Base-by-base conservation (phyloP, 2,113 vertebrate species). In the Paradisaea rubra region DNA sequence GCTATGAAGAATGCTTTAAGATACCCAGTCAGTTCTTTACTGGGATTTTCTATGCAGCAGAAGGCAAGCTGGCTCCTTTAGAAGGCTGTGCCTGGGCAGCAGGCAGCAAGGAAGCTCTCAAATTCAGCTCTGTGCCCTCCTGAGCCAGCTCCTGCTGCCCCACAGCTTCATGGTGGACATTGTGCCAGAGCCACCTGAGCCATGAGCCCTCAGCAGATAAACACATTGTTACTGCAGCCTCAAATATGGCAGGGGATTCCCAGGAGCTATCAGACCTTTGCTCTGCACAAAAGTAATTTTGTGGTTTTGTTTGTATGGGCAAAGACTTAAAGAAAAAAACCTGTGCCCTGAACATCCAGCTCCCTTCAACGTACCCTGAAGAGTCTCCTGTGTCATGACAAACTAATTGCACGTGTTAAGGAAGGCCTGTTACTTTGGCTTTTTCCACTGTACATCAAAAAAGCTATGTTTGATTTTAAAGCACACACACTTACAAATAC, bases 401-500 rank as follows among this genome's bases (percentile, higher is more conserved):
- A 93, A 88, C 49, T 92, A 95, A 95, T 71, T 93, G 80, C 41
- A 45, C 0, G 44, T 90, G 61, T 74, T 91, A 76, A 45, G 52
- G 68, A 69, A 93, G 86, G 79, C 17, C n/a, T 94, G 65, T 72
- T 90, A 86, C 88, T 92, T 93, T 61, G 72, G 49, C 65, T 92
- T 94, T 90, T 92, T 72, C 76, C 88, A 57, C 44, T n/a, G 41
- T n/a, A 95, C 65, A 77, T 81, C 82, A 93, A 74, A 91, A 88
- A 66, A 15, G 0, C 25, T 17, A 15, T 59, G 68, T 83, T 86
- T 92, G 83, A 91, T 93, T 97, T 92, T 89, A 91, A 90, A 95
- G 94, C 60, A 65, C 66, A 84, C 42, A 74, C 74, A 80, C 92
- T 96, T 74, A 89, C 39, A 93, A 87, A 91, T 59, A 95, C 74